A percentile compares a stretch with the other conserved stretches of the same genome.
Evolutionary conservation across 2,797 vertebrate species (phyloP).

Genomic region (Sparus aurata): DNA sequence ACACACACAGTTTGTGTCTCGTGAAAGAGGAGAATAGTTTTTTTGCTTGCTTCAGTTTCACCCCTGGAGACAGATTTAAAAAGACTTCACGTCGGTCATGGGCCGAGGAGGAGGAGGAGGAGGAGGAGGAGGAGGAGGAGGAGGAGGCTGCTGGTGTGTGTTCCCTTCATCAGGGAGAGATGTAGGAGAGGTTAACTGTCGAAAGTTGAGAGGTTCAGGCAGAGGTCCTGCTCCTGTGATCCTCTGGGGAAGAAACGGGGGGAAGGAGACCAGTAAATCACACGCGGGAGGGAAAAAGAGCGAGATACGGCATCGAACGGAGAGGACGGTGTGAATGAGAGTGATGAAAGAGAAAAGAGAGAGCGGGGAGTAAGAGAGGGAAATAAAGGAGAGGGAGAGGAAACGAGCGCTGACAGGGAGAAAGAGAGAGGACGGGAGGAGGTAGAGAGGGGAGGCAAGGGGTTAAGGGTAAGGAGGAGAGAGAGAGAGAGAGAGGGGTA

Average conservation of each 20-base stretch:
- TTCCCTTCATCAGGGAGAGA: constrained; percentile 39
- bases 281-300: constrained; percentile 52
- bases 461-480: constrained; percentile 28
- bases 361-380: constrained; percentile 38
- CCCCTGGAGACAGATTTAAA: constrained; percentile 71
- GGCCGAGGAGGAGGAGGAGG: constrained; percentile 33
- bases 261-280: constrained; percentile 76
- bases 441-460: constrained; percentile 43
- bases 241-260: constrained; percentile 46
- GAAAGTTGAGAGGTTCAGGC: constrained; percentile 72
- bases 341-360: constrained; percentile 61
- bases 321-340: constrained; percentile 57
- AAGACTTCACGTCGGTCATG: constrained; percentile 57
- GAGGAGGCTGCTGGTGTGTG: constrained; percentile 47
- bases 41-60: constrained; percentile 68
- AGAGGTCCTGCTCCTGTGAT: constrained; percentile 69
- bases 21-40: constrained; percentile 56
- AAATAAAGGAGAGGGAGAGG: constrained; percentile 17
- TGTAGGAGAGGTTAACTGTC: constrained; percentile 73
- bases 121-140: constrained; percentile 15
- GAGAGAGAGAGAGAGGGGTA: constrained; percentile 40
- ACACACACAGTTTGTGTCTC: not conserved
- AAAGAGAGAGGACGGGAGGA: constrained; percentile 29
- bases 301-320: constrained; percentile 28
- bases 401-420: too few species aligned